Percentiles rank a stretch among this genome's conserved stretches.
These are phyloP conservation scores for Antrozous pallidus DNA, from an alignment of 2,797 vertebrate species.

Conservation along the genomic window DNA sequence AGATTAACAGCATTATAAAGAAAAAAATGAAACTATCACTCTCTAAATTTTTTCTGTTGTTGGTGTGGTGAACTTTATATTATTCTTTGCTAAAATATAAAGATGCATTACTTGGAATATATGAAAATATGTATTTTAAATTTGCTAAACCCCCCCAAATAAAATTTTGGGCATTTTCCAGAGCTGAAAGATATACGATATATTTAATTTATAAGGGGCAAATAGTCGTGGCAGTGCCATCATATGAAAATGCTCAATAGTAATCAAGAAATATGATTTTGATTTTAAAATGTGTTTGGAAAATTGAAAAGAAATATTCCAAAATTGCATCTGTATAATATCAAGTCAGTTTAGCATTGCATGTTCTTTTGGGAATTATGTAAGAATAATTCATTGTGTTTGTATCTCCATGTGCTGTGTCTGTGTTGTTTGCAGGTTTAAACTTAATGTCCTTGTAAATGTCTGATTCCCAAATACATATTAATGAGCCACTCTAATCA, in stretches of 20 bases:
- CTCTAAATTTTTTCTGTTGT: constrained; percentile 79
- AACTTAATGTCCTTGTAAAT: constrained; percentile 59
- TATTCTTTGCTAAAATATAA: constrained; percentile 75
- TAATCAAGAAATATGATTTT: constrained; percentile 30
- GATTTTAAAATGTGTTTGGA: constrained; percentile 47
- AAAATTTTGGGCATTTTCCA: neutral
- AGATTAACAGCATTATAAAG: constrained; percentile 81
- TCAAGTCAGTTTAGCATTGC: constrained; percentile 72
- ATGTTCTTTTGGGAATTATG: constrained; percentile 75
- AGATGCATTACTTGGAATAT: constrained; percentile 83
- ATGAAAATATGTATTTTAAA: constrained; percentile 48
- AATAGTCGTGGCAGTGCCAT: neutral
- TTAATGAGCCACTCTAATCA: constrained; percentile 62
- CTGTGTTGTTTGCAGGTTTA: constrained; percentile 64
- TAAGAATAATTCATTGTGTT: constrained; percentile 70
- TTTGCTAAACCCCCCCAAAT: neutral
- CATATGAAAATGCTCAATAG: neutral
- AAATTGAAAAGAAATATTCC: constrained; percentile 77
- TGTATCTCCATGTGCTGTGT: constrained; percentile 58
- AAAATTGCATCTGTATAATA: constrained; percentile 80
- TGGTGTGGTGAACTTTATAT: constrained; percentile 79
- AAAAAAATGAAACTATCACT: constrained; percentile 79
- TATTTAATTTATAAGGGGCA: constrained; percentile 20
- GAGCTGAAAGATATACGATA: neutral
- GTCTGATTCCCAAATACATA: constrained; percentile 53